A percentile compares a stretch with the other conserved stretches of the same genome.
phyloP scores from a whole-genome alignment of 2,113 vertebrate species.

The Bujurquina vittata region DNA sequence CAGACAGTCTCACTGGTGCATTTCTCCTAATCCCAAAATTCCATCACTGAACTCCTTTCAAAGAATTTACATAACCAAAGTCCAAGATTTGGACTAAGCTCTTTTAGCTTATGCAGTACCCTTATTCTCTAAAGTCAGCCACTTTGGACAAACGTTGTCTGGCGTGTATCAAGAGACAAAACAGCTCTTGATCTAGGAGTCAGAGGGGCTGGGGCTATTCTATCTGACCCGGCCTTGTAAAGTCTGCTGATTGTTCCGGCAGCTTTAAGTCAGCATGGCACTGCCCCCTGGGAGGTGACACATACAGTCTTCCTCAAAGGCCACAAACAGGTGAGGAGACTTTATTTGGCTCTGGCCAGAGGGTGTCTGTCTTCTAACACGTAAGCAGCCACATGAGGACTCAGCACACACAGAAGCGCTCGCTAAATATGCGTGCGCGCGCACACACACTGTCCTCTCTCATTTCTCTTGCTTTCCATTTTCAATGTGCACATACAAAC shows the following conservation, averaged over 20 bases:
- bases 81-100: conserved; percentile 34
- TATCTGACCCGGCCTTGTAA: conserved; percentile 62
- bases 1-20: conserved; percentile 12
- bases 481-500: conserved; percentile 11
- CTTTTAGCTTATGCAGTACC: conserved; percentile 22
- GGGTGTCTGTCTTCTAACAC: conserved; percentile 62
- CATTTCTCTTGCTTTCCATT: neutral
- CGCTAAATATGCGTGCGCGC: neutral
- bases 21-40: conserved; percentile 12
- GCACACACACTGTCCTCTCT: neutral
- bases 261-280: conserved; percentile 70
- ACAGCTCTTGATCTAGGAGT: conserved; percentile 43
- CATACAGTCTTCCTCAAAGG: conserved; percentile 70
- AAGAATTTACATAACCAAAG: conserved; percentile 40
- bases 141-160: conserved; percentile 31
- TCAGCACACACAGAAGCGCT: neutral
- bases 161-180: conserved; percentile 48
- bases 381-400: conserved; percentile 33
- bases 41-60: conserved; percentile 18
- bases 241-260: conserved; percentile 64
- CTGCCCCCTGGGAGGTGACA: conserved; percentile 69
- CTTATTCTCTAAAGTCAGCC: conserved; percentile 42
- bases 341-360: conserved; percentile 72
- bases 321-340: conserved; percentile 79
- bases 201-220: conserved; percentile 28